Conservation (phyloP, 2,113 vertebrate species). For the Hippocampus comes region DNA sequence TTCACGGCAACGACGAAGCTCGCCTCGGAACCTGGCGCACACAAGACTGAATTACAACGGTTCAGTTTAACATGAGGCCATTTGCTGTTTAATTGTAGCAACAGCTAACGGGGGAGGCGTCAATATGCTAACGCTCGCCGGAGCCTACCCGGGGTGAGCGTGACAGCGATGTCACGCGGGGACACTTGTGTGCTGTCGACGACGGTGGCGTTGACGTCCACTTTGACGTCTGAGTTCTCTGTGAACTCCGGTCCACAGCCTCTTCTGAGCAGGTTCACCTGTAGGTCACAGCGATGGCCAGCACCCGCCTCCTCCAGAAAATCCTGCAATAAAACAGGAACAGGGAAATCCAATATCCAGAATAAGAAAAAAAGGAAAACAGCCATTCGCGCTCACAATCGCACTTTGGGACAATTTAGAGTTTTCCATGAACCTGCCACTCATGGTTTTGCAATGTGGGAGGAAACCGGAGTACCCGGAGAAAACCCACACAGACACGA, state of each 20-base stretch:
- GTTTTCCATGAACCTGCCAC: no score
- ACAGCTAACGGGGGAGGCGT: no score
- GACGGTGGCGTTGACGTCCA: conserved; percentile 72
- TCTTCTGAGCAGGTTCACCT: conserved; percentile 79
- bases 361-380: background rate
- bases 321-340: conserved; percentile 69
- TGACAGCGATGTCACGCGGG: conserved; percentile 81
- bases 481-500: no score
- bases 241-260: conserved; percentile 82
- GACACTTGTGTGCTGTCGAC: conserved; percentile 83
- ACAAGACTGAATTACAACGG: background rate
- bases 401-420: no score
- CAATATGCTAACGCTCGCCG: conserved; percentile 2
- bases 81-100: no score
- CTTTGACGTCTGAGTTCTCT: conserved; percentile 77
- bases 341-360: background rate
- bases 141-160: conserved; percentile 81
- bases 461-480: no score
- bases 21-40: conserved; percentile 77
- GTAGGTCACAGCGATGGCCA: conserved; percentile 83
- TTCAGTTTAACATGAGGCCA: background rate
- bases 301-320: conserved; percentile 78
- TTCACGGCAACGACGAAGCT: conserved; percentile 83
- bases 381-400: no score
- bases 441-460: no score